These are phyloP conservation scores for Nesoenas mayeri DNA, from an alignment of 2,113 vertebrate species.

Conservation along the genomic window DNA sequence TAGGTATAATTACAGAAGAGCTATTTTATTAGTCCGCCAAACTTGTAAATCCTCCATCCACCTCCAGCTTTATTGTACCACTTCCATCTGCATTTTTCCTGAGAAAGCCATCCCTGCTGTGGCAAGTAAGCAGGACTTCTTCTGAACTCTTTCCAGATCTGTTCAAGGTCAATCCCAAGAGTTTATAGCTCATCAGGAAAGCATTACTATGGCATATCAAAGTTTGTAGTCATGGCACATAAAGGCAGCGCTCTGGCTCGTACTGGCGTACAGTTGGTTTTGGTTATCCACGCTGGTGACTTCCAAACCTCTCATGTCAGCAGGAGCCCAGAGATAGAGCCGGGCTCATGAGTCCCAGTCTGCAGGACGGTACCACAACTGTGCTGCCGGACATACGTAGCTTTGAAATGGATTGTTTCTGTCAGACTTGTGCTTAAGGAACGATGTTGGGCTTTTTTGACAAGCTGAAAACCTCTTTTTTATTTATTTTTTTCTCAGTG, in stretches of 20 bases:
- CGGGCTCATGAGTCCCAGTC: not conserved
- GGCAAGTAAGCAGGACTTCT: not conserved
- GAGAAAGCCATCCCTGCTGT: not conserved
- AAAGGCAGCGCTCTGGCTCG: not conserved
- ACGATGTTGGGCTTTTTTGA: not conserved
- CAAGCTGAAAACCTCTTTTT: not conserved
- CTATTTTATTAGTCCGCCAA: not conserved
- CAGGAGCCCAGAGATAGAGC: not conserved
- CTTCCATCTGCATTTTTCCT: not conserved
- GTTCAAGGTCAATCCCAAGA: not conserved
- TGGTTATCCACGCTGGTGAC: not conserved
- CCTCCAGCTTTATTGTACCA: not conserved
- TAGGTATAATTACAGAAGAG: not conserved
- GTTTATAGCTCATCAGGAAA: not conserved
- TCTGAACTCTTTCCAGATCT: not conserved
- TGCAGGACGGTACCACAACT: not conserved
- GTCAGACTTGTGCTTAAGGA: not conserved
- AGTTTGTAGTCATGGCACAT: not conserved
- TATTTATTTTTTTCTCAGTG: not conserved
- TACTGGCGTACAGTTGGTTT: not conserved
- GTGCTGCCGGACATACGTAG: rapidly evolving
- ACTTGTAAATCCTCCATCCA: not conserved
- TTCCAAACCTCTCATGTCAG: not conserved
- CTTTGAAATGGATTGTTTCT: not conserved
- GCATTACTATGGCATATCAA: not conserved